These are phyloP conservation scores for Psilopsiagon aurifrons DNA, from an alignment of 2,113 vertebrate genomes.

Conservation along the genomic window DNA sequence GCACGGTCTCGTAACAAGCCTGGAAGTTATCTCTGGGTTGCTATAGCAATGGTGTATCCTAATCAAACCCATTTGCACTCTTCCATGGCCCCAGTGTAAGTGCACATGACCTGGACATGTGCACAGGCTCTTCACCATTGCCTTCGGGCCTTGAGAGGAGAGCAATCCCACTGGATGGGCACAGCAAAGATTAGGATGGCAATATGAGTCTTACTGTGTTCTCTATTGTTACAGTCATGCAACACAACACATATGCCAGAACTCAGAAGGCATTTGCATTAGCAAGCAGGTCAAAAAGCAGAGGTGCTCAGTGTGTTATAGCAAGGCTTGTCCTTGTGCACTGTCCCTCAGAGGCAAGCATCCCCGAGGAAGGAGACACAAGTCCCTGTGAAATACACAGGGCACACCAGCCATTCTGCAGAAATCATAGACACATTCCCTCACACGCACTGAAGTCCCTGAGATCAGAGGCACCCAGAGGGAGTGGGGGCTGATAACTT, in stretches of 20 bases:
- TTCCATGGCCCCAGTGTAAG: background rate
- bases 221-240: background rate
- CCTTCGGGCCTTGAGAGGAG: background rate
- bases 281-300: background rate
- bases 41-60: background rate
- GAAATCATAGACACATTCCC: background rate
- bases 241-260: accelerated
- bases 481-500: background rate
- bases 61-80: background rate
- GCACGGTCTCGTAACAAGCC: background rate
- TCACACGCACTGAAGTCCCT: background rate
- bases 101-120: accelerated
- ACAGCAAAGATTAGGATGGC: background rate
- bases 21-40: background rate
- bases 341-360: background rate
- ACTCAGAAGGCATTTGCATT: background rate
- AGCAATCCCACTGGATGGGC: background rate
- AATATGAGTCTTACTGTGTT: accelerated
- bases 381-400: background rate
- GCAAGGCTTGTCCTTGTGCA: background rate
- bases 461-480: background rate
- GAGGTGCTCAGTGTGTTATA: background rate
- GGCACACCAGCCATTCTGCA: background rate
- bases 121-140: background rate
- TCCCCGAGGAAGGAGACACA: background rate